A percentile compares a stretch with the other conserved stretches of the same genome.
These are phyloP conservation scores for Drosophila ambigua DNA, from an alignment of 1,140 invertebrate species.

Conservation along the genomic window DNA sequence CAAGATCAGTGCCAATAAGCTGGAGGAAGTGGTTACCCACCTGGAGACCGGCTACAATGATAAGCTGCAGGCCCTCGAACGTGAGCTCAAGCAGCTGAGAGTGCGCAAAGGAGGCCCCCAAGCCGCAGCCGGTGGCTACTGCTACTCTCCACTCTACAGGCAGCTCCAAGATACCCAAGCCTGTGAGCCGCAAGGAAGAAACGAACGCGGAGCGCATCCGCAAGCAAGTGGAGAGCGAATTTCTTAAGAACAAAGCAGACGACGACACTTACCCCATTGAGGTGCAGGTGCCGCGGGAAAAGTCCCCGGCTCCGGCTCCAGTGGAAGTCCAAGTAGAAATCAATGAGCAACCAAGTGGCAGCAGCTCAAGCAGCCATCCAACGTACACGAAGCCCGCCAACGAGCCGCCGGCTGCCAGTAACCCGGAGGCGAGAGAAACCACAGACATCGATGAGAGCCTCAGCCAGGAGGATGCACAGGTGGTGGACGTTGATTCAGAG, in stretches of 20 bases:
- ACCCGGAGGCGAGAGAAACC: constrained; percentile 35
- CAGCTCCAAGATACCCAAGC: constrained; percentile 62
- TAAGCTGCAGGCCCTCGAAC: constrained; percentile 68
- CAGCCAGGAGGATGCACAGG: constrained; percentile 44
- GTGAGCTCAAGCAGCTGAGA: constrained; percentile 51
- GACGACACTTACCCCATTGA: constrained; percentile 70
- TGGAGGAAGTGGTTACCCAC: constrained; percentile 70
- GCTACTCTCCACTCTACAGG: background rate
- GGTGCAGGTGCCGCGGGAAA: constrained; percentile 22
- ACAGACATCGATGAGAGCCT: constrained; percentile 71
- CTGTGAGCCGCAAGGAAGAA: constrained; percentile 39
- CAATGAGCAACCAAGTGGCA: constrained; percentile 38
- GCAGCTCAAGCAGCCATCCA: constrained; percentile 46
- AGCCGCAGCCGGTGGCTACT: background rate
- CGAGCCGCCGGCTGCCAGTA: background rate
- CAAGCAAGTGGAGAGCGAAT: constrained; percentile 58
- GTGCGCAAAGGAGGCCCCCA: constrained; percentile 1
- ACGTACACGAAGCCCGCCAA: constrained; percentile 43
- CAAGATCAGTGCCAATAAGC: constrained; percentile 60
- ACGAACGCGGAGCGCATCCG: constrained; percentile 54
- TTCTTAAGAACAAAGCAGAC: constrained; percentile 45
- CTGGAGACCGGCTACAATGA: constrained; percentile 71
- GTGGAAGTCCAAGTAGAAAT: constrained; percentile 21
- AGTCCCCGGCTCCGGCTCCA: constrained; percentile 22
- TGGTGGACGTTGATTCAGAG: constrained; percentile 5